Evolutionary conservation across 2,888 invertebrate species (phyloP), one percentile per base, ranked within the genome.

Genomic region (Cecidostiba fungosa): DNA sequence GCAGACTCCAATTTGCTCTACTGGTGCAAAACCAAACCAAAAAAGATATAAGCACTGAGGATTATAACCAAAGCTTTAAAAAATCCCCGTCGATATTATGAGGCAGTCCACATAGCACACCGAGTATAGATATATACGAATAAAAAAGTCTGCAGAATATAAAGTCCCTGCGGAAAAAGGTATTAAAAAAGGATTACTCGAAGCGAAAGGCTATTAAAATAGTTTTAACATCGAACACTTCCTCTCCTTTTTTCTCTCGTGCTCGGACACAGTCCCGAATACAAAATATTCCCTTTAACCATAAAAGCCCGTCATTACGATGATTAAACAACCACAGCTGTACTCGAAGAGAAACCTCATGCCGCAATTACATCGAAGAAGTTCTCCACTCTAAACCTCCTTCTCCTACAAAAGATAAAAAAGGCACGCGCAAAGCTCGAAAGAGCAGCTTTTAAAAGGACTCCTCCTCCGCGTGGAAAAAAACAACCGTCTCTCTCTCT

Each of bases 401-500:
- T 66, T 3, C 8, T n/a, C 1, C 1, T 3, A 50, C 50, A 50
- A 8, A 1, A 62, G 29, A 66, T 43, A 43, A 29, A 66, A 66
- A n/a, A 29, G 26, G 14, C 66, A 26, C 26, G 26, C 14, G 12
- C 66, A 66, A 66, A 26, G 23, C 62, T 23, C 10, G 0, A 8
- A 66, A 62, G 36, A 77, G 77, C 26, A 66, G 66, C 66, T 66
- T 76, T 39, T 23, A 77, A 77, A 77, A 36, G 50, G 29, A 29
- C 12, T 59, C 66, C 23, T 23, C 10, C 23, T 23, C 16, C 16
- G n/a, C 19, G 16, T 4, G 10, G 3, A 36, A 70, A 69, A 69
- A 36, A 39, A 32, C 14, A 14, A 16, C 19, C 16, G 2, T 3
- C 10, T n/a, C 70, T 5, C 32, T 16, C 69, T 19, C 36, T 6